Base-by-base conservation (phyloP, 1,140 invertebrate genomes). In the Drosophila sp. region DNA sequence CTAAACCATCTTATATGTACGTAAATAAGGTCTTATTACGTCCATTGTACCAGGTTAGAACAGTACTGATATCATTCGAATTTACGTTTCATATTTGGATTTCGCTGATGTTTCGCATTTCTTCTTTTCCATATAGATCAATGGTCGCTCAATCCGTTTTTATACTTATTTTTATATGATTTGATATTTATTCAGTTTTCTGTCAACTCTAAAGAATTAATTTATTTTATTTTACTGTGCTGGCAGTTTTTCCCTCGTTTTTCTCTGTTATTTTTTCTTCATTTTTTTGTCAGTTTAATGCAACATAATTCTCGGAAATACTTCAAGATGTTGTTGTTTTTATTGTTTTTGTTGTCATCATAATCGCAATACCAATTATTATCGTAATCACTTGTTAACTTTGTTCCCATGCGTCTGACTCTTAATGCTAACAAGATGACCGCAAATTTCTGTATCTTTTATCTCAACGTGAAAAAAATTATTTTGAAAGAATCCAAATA, bases 21-120 rank as follows among this genome's bases (percentile, higher is more conserved):
- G 13, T 32, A n/a, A 16, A 5, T 18, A 18, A 53, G 32, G 13
- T 61, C 58, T 21, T 14, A 8, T 61, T 61, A 61, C 57, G 34
- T 21, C 32, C 11, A 21, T 62, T 38, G 58, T 25, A 36, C 7
- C 45, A 50, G 45, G 21, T 40, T 40, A 40, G n/a, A 48, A 61
- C 43, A 32, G 16, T 16, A 13, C 43, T 38, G 58, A 50, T 62
- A 59, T 59, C 43, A 11, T n/a, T 11, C 18, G 4, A 4, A 51
- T 63, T 43, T 14, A 50, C 18, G 29, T 48, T 34, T 21, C 21
- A 9, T 53, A 43, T 34, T 38, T 45, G 36, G 45, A 66, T 72
- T 66, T 58, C 62, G 69, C 69, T 72, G 62, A 66, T 72, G 62
- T 43, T 66, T 72, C 53, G 69, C 69, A 72, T 72, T 72, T 72